phyloP scores from a whole-genome alignment of 2,797 vertebrate species.

The Macropus fuliginosus region DNA sequence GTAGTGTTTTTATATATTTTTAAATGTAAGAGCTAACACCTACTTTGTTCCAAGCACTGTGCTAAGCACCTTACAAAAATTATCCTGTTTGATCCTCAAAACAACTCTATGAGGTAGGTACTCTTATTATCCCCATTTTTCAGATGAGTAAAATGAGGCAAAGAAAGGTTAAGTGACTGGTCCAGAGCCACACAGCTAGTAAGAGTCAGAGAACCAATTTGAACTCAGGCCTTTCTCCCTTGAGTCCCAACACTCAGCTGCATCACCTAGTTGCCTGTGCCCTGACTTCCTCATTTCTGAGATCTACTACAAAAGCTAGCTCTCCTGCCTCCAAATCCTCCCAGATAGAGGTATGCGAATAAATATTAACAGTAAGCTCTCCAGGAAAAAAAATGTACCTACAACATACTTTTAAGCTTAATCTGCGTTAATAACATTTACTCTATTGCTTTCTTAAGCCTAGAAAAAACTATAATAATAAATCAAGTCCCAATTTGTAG shows the following conservation, averaged over 20 bases:
- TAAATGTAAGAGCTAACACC: neutral
- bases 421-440: neutral
- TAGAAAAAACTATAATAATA: neutral
- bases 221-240: neutral
- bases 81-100: neutral
- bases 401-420: neutral
- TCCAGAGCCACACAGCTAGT: neutral
- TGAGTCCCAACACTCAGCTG: neutral
- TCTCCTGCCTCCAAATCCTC: neutral
- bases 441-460: neutral
- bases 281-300: neutral
- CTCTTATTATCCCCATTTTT: neutral
- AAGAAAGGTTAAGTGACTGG: neutral
- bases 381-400: neutral
- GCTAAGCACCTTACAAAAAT: neutral
- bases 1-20: too few relatives aligned
- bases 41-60: neutral
- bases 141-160: neutral
- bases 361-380: neutral
- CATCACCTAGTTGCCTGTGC: neutral
- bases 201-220: neutral
- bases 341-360: neutral
- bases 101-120: neutral
- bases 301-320: neutral
- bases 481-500: neutral